These are phyloP conservation scores for Zoanthus solanderi DNA, from an alignment of 92 coral and sea anemone genomes.

Conservation along the genomic window DNA sequence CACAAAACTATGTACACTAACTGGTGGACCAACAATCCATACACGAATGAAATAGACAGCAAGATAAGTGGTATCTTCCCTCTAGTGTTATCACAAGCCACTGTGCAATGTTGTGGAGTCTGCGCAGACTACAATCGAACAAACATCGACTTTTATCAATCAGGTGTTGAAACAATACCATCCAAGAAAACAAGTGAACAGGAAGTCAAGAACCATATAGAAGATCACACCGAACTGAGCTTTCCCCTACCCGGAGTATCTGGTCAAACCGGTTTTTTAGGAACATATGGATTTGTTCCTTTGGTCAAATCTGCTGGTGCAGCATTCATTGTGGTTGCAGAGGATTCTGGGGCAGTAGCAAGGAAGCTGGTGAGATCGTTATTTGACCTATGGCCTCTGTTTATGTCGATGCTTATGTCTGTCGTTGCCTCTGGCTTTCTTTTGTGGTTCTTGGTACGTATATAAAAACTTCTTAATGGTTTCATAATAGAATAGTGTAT, in stretches of 20 bases:
- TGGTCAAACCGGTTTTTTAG: conserved; percentile 65
- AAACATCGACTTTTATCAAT: conserved; percentile 51
- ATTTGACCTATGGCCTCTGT: conserved; percentile 82
- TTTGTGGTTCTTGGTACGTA: conserved; percentile 90
- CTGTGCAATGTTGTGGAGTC: conserved; percentile 73
- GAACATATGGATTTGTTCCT: conserved; percentile 81
- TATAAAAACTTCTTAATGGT: background rate
- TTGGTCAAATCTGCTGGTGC: conserved; percentile 89
- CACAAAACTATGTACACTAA: conserved; percentile 74
- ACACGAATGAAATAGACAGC: conserved; percentile 49
- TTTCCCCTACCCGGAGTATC: conserved; percentile 82
- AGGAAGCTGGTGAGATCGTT: conserved; percentile 76
- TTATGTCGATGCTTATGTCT: conserved; percentile 74
- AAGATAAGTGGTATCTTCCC: conserved; percentile 85
- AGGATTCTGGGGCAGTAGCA: conserved; percentile 71
- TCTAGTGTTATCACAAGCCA: conserved; percentile 64
- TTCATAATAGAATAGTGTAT: background rate
- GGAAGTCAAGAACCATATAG: conserved; percentile 62
- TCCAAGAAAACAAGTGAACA: conserved; percentile 52
- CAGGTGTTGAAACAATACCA: conserved; percentile 38
- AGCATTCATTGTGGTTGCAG: conserved; percentile 75
- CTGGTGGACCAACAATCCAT: conserved; percentile 93
- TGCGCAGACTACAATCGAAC: conserved; percentile 74
- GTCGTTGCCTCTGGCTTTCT: conserved; percentile 83
- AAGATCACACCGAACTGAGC: conserved; percentile 70